Base-by-base conservation (phyloP, 1,140 invertebrate species). In the Coptotermes formosanus region DNA sequence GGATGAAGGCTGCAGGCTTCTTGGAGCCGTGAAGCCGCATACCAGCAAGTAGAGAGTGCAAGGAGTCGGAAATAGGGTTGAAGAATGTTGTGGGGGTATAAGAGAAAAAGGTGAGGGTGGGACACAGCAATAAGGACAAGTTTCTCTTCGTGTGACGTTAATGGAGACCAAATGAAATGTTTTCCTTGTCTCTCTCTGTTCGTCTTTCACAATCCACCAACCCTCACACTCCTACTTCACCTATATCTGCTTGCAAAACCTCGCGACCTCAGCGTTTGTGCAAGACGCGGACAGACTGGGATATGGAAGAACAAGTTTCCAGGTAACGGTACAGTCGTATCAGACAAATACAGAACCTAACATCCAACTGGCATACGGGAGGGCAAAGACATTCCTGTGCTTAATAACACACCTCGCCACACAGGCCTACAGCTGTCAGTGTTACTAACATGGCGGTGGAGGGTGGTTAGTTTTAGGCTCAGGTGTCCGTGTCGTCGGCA, bases 91-190 rank as follows among this genome's bases (percentile, higher is more conserved):
- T 75, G n/a, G 30, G 64, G 64, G 25, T 30, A 30, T 25, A 75
- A 75, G 64, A 75, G 16, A 16, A 19, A 19, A 55, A 55, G 52
- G 52, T 55, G 52, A 19, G 64, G 64, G 64, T 75, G n/a, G 64
- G 64, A 64, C 19, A 64, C 19, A n/a, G 64, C 64, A 75, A 75
- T 75, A 30, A 30, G n/a, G n/a, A 25, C 64, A 75, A 75, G 64
- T 75, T 75, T 30, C 64, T 75, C 64, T 25, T 75, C 64, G 25
- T 75, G 64, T 30, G 64, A 75, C 64, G 25, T 75, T 75, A 75
- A 75, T 75, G 64, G 64, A 75, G 64, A 30, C 64, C 64, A 75
- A 75, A 75, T 75, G 64, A 75, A 75, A 75, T 75, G 64, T 75
- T 75, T 75, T 75, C 64, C 19, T 64, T 21, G 59, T 64, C 12